These are phyloP conservation scores for Lissonota sp. DNA, from an alignment of 2,888 invertebrate species.

Conservation along the genomic window DNA sequence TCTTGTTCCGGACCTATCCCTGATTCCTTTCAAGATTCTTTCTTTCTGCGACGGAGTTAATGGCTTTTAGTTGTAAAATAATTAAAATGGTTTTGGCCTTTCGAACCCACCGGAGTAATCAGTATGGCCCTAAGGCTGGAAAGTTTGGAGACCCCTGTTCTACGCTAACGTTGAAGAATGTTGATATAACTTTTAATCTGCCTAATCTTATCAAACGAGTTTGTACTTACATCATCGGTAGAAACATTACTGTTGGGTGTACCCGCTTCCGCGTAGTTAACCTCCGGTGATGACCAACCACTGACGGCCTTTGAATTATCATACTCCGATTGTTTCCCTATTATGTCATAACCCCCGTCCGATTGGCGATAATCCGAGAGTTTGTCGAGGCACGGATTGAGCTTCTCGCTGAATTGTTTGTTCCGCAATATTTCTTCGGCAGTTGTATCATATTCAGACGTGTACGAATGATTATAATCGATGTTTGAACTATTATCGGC, in stretches of 20 bases:
- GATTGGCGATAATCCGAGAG: constrained; percentile 66
- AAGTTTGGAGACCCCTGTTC: no score
- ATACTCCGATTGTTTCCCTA: constrained; percentile 20
- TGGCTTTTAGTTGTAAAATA: no score
- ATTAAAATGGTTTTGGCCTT: no score
- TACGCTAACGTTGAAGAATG: no score
- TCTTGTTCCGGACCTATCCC: no score
- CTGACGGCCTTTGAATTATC: constrained; percentile 29
- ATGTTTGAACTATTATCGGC: constrained; percentile 6
- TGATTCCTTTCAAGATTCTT: no score
- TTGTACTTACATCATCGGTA: constrained; percentile 49
- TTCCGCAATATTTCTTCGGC: constrained; percentile 72
- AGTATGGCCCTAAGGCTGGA: no score
- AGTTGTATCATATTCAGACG: constrained; percentile 70
- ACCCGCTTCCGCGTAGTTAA: constrained; percentile 39
- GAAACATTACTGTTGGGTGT: constrained; percentile 47
- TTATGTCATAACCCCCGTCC: constrained; percentile 20
- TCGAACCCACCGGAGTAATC: no score
- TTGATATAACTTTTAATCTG: not conserved
- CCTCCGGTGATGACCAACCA: constrained; percentile 49
- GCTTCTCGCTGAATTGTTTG: constrained; percentile 71
- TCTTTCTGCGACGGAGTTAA: no score
- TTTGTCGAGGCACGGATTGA: constrained; percentile 74
- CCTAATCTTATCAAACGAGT: not conserved
- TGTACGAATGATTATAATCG: constrained; percentile 47